These are phyloP conservation scores for Papilio gigon DNA, from an alignment of 2,888 invertebrate species.

Conservation along the genomic window DNA sequence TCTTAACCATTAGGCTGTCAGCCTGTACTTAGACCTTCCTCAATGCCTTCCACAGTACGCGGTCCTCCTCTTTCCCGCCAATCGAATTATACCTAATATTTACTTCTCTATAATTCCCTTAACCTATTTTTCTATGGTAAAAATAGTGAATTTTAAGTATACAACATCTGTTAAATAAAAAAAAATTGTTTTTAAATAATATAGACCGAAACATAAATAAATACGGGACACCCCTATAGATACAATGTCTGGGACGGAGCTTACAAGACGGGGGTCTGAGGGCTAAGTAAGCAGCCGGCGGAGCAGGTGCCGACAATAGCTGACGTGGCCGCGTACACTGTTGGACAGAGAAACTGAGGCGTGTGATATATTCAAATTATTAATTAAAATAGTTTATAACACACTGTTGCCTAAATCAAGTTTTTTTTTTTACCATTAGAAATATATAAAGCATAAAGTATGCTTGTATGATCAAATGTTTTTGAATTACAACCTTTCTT, in stretches of 20 bases:
- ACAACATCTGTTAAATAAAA: background rate
- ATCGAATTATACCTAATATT: too few species aligned
- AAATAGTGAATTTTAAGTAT: background rate
- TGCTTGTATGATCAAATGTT: too few species aligned
- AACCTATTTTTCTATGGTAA: too few species aligned
- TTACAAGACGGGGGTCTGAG: constrained; percentile 46
- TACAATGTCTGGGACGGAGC: constrained; percentile 27
- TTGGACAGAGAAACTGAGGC: constrained; percentile 33
- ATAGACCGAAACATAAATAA: background rate
- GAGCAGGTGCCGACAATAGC: constrained; percentile 61
- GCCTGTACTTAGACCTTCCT: too few species aligned
- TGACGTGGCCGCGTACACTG: constrained; percentile 52
- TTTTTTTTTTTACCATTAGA: too few species aligned
- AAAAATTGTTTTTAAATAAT: background rate
- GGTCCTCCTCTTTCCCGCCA: too few species aligned
- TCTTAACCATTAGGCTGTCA: too few species aligned
- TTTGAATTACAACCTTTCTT: too few species aligned
- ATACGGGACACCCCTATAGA: constrained; percentile 6
- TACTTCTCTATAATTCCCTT: too few species aligned
- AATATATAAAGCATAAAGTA: too few species aligned
- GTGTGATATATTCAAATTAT: background rate
- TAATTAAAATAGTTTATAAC: background rate
- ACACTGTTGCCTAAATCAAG: too few species aligned
- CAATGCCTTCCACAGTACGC: too few species aligned
- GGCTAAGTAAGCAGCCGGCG: constrained; percentile 51